Percentiles rank a stretch among this genome's conserved stretches.
Evolutionary conservation across 2,113 vertebrate genomes (phyloP).

Genomic region (Naja naja): DNA sequence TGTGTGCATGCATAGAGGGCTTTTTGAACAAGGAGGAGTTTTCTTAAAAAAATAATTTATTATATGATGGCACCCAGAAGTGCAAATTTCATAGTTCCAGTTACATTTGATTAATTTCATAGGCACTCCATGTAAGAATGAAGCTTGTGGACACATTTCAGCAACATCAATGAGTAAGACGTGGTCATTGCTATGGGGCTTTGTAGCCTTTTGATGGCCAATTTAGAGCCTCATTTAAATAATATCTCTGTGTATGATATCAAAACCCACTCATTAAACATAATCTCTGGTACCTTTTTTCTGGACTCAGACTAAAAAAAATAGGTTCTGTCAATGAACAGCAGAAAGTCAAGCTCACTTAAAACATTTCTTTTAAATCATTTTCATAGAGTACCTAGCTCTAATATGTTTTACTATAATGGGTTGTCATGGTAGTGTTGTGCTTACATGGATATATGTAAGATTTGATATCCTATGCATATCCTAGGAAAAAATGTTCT

Average conservation of each 20-base stretch:
- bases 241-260: not conserved
- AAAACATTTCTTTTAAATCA: not conserved
- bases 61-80: not conserved
- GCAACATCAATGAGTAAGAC: not conserved
- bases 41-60: not conserved
- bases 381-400: not conserved
- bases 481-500: not conserved
- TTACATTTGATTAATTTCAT: not conserved
- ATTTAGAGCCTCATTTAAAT: not conserved
- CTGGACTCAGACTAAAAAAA: not conserved
- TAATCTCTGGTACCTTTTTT: not conserved
- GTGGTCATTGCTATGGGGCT: not conserved
- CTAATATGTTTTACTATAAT: not conserved
- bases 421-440: not conserved
- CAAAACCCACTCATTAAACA: not conserved
- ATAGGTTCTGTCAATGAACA: not conserved
- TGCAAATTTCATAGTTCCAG: not conserved
- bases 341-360: not conserved
- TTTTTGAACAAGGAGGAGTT: not conserved
- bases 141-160: not conserved
- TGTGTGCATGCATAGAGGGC: too few relatives aligned
- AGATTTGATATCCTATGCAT: not conserved
- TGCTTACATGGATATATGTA: rapidly evolving
- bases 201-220: not conserved
- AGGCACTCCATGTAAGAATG: not conserved